These are phyloP conservation scores for Megalops atlanticus DNA, from an alignment of 2,113 vertebrate species.

Conservation along the genomic window DNA sequence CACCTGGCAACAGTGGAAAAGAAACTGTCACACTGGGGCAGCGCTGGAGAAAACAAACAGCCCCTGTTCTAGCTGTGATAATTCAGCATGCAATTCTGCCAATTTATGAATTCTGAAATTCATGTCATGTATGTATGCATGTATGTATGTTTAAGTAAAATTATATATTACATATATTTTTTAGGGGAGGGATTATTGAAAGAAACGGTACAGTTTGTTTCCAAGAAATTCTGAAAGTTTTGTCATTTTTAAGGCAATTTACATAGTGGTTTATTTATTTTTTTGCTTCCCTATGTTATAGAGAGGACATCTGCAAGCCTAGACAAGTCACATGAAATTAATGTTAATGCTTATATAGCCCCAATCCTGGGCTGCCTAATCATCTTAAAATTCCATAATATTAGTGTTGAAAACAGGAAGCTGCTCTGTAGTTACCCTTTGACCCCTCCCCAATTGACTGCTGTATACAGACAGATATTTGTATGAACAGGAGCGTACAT, in stretches of 20 bases:
- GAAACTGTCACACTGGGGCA: slow-evolving; percentile 54
- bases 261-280: not conserved
- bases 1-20: slow-evolving; percentile 61
- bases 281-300: slow-evolving; percentile 39
- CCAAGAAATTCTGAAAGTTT: not conserved
- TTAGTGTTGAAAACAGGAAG: slow-evolving; percentile 53
- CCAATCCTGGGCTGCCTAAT: slow-evolving; percentile 46
- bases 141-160: no score
- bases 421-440: slow-evolving; percentile 49
- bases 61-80: slow-evolving; percentile 68
- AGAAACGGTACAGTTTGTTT: not conserved
- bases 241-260: not conserved
- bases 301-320: slow-evolving; percentile 30
- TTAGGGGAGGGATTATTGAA: slow-evolving; percentile 14
- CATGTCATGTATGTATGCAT: no score
- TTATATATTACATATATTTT: slow-evolving; percentile 73
- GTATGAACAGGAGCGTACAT: not conserved
- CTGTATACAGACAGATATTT: not conserved
- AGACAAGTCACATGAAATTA: slow-evolving; percentile 30
- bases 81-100: slow-evolving; percentile 77
- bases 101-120: no score
- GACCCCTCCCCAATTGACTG: slow-evolving; percentile 39
- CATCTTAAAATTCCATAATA: slow-evolving; percentile 54
- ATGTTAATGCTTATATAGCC: slow-evolving; percentile 47
- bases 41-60: slow-evolving; percentile 71